Base-by-base conservation (phyloP, 37 sponge, comb jelly and placozoan genomes). In the Spongilla lacustris region DNA sequence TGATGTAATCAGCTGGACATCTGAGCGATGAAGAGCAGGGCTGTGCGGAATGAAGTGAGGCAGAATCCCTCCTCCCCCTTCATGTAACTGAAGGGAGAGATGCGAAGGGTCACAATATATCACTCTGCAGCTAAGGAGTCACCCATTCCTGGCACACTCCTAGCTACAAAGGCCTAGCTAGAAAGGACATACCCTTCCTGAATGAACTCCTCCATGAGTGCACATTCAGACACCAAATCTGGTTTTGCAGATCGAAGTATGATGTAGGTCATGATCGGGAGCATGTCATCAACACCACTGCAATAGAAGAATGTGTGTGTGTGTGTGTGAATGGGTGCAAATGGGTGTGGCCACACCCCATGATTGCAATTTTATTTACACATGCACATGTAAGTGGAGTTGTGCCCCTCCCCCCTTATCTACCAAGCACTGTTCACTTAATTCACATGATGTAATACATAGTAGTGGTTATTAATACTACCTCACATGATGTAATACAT, bases 11-110 rank as follows among this genome's bases (percentile, higher is more conserved):
- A 86, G 31, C 83, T 83, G 2, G 91, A 82, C 91, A 91, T 91
- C 21, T 36, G 66, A 10, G 75, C 23, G 3, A 92, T 67, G 68
- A 72, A 92, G 50, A 38, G 71, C 41, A 92, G 88, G 22, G 98
- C 98, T 6, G 98, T 95, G 25, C 92, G 84, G 46, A 97, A 89
- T 29, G 96, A 89, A 11, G 96, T 95, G 73, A 97, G 85, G 87
- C 98, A 97, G 82, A 94, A 97, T 24, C 98, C 98, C 31, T 93
- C 95, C 66, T 97, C 98, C 0, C 96, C 96, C 90, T 91, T 86
- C 66, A 91, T 25, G 48, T 88, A 95, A 32, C 94, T 93, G 71
- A 36, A 73, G n/a, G 77, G 28, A 6, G 23, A 32, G 25, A 74
- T 12, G 66, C 2, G 17, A 6, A 6, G 41, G 41, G 41, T n/a